Percentiles rank a stretch among this genome's conserved stretches.
Conservation (phyloP, 92 coral and sea anemone species). For the Plumapathes pennacea region DNA sequence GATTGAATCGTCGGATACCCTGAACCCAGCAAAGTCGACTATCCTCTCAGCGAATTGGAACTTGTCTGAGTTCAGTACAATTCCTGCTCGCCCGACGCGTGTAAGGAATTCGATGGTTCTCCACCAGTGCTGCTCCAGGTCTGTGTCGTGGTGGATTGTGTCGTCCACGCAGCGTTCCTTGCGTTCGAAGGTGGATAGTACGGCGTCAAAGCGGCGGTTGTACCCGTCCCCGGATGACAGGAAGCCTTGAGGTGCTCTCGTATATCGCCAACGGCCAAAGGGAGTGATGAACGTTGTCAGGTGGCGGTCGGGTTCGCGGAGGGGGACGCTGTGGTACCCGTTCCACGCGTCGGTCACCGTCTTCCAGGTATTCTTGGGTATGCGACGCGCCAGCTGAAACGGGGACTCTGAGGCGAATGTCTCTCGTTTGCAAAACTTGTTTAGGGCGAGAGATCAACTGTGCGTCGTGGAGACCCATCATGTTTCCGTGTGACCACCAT, state of each 20-base stretch:
- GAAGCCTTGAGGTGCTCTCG: conserved; percentile 59
- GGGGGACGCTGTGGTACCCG: conserved; percentile 46
- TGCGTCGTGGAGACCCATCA: conserved; percentile 52
- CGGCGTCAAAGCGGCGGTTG: conserved; percentile 58
- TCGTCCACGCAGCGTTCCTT: conserved; percentile 67
- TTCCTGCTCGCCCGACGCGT: conserved; percentile 44
- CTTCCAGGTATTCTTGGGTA: conserved; percentile 57
- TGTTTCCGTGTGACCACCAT: conserved; percentile 55
- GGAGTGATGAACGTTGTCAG: conserved; percentile 52
- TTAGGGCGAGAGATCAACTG: conserved; percentile 50
- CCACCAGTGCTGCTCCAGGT: conserved; percentile 56
- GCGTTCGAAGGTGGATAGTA: conserved; percentile 47
- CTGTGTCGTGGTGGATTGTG: conserved; percentile 53
- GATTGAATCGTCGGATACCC: conserved; percentile 21
- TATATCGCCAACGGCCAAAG: conserved; percentile 52
- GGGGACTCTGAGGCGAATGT: conserved; percentile 52
- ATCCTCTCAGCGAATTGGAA: conserved; percentile 43
- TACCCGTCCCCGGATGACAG: conserved; percentile 61
- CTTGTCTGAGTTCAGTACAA: conserved; percentile 40
- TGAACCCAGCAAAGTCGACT: conserved; percentile 48
- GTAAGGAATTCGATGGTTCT: conserved; percentile 54
- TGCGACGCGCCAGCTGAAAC: conserved; percentile 51
- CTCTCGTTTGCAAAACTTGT: conserved; percentile 42
- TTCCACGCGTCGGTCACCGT: conserved; percentile 59
- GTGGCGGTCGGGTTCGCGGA: conserved; percentile 35